Evolutionary conservation across 2,888 invertebrate species (phyloP), one percentile per base, ranked within the genome.

Genomic region (Agrochola circellaris): DNA sequence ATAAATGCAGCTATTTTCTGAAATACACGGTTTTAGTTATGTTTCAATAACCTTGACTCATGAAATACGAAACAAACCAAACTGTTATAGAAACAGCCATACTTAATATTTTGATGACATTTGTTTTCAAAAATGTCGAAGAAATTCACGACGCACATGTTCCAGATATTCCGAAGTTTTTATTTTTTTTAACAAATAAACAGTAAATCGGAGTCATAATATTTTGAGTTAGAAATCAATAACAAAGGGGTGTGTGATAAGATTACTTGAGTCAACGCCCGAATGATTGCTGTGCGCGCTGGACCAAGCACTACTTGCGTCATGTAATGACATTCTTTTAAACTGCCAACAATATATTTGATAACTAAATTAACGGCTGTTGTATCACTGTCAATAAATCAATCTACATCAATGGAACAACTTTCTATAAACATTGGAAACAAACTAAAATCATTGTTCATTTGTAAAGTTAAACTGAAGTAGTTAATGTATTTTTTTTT

Each of bases 161-260:
- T 48, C 1, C 9, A 69, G 45, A 34, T 48, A 42, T 1, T 17
- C 4, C 4, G 1, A 4, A 64, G 15, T 13, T 42, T 66, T 73
- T 68, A n/a, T 58, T 81, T 85, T 30, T 62, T 61, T 20, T 66
- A 38, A 15, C 54, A 48, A 60, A 71, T 34, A 54, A 56, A 38
- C 34, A 73, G 42, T 66, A 58, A 76, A 38, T 75, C 68, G 30
- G 65, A 81, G 64, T 81, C 84, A 90, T 81, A 91, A 90, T 92
- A 90, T 93, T 92, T 92, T 88, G 87, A 87, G 82, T 93, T 92
- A 91, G 90, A 92, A 92, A 93, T 92, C 90, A 92, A 92, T 92
- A 94, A 93, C 92, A 93, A 90, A 88, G 84, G 75, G 79, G 80
- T 70, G 61, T 70, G 90, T 72, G 92, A 94, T 93, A 93, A 92